phyloP scores from a whole-genome alignment of 2,888 invertebrate species.

The Bursaphelenchus okinawaensis region DNA sequence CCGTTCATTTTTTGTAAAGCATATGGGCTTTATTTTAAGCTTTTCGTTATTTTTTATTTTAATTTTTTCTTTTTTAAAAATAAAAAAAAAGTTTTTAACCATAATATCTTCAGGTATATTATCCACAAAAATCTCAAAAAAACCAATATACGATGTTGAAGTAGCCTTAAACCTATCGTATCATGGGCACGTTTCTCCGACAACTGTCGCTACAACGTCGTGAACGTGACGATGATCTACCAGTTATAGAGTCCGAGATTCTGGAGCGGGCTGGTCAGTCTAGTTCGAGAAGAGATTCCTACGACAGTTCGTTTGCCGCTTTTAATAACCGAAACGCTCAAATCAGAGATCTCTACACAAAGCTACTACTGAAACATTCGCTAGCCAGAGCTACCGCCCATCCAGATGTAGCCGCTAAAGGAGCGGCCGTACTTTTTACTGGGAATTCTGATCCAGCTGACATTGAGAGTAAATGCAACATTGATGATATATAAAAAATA shows the following conservation, averaged over 20 bases:
- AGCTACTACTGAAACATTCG: not conserved
- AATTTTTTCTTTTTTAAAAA: not conserved
- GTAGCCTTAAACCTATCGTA: too few species aligned
- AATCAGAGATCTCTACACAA: not conserved
- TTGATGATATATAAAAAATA: not conserved
- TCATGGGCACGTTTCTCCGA: constrained; percentile 4
- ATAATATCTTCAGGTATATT: not conserved
- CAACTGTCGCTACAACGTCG: constrained; percentile 4
- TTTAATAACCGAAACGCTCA: constrained; percentile 4
- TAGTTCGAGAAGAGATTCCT: not conserved
- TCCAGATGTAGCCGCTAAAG: not conserved
- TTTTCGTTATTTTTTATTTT: too few species aligned
- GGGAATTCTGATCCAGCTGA: not conserved
- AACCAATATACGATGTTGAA: too few species aligned
- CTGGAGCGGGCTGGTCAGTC: not conserved
- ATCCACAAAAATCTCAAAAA: too few species aligned
- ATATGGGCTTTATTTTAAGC: too few species aligned
- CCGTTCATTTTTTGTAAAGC: not conserved
- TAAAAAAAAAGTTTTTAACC: not conserved
- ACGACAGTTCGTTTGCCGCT: not conserved
- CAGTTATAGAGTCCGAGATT: not conserved
- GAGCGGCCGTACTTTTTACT: constrained; percentile 8
- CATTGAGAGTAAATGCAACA: not conserved
- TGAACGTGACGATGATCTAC: not conserved
- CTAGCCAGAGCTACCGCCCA: not conserved